Evolutionary conservation across 2,888 invertebrate genomes (phyloP), one percentile per base, ranked within the genome.

Genomic region (Drosophila prolongata): DNA sequence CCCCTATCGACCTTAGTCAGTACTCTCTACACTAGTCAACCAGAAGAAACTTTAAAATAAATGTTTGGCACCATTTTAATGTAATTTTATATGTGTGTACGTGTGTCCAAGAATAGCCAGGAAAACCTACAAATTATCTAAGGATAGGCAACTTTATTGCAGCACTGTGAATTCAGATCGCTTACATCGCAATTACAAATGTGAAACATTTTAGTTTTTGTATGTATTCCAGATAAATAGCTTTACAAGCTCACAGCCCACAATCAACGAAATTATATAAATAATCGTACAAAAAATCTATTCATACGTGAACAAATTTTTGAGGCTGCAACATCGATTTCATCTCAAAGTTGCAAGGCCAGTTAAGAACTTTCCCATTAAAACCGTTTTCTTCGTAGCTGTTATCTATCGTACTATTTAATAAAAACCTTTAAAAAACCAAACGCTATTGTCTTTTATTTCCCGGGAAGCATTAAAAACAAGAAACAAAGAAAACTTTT

Each of bases 381-480:
- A 72, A 76, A 66, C 35, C 38, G 56, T 76, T 76, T 79, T 85
- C 66, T 78, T 76, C 62, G 83, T 81, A 81, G 86, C 61, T 57
- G 76, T 79, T 82, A 52, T 68, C 69, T 66, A 78, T 30, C 30
- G 30, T 78, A 80, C 82, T 80, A 82, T 80, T 81, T 82, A 86
- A 81, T 85, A 82, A 86, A 66, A 82, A 60, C 54, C 58, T 69
- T 76, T 6, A 56, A 76, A 73, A 72, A 71, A 24, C 35, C 11
- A 19, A 13, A 16, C 2, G 35, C 10, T 5, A 53, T 30, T 52
- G 40, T 11, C 16, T 42, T n/a, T 19, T 0, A 19, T 19, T 19
- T 19, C 3, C 19, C 19, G 19, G 19, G 19, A 19, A 3, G 19
- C 19, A 19, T 19, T 19, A 19, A 19, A 19, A 19, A 19, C 19